Conservation (phyloP, 2,113 vertebrate species). For the Pogona vitticeps region DNA sequence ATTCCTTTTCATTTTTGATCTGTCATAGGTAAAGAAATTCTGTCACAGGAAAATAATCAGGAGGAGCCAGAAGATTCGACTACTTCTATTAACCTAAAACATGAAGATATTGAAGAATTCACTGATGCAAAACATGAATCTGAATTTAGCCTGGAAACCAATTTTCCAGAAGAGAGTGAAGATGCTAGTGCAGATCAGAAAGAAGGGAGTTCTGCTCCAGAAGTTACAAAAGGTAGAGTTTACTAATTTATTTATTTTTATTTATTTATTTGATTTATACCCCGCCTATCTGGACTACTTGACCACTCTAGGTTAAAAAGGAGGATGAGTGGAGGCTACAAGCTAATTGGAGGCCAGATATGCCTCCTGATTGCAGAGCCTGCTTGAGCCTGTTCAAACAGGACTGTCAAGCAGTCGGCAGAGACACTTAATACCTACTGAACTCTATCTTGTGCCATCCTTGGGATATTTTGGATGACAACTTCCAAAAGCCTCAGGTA, state of each 20-base stretch:
- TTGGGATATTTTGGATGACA: no score
- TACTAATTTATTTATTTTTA: no score
- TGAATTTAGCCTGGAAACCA: slow-evolving; percentile 92
- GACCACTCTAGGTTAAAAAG: background rate
- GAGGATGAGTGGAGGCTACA: no score
- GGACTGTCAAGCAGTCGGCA: background rate
- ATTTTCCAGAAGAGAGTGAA: slow-evolving; percentile 78
- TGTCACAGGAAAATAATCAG: slow-evolving; percentile 32
- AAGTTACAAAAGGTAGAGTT: slow-evolving; percentile 68
- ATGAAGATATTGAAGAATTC: slow-evolving; percentile 77
- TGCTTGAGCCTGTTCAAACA: background rate
- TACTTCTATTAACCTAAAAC: slow-evolving; percentile 36
- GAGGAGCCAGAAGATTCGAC: slow-evolving; percentile 43
- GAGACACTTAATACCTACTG: background rate
- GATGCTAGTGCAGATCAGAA: slow-evolving; percentile 36
- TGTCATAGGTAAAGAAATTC: slow-evolving; percentile 32
- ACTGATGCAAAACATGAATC: slow-evolving; percentile 86
- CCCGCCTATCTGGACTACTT: no score
- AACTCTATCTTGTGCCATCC: no score
- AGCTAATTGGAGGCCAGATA: background rate
- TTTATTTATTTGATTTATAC: background rate
- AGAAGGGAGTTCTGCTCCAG: slow-evolving; percentile 21
- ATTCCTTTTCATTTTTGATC: slow-evolving; percentile 9
- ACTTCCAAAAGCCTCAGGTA: no score
- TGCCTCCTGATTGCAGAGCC: background rate